Evolutionary conservation across 37 sponge, comb jelly and placozoan species (phyloP).

Genomic region (Chondrosia reniformis): DNA sequence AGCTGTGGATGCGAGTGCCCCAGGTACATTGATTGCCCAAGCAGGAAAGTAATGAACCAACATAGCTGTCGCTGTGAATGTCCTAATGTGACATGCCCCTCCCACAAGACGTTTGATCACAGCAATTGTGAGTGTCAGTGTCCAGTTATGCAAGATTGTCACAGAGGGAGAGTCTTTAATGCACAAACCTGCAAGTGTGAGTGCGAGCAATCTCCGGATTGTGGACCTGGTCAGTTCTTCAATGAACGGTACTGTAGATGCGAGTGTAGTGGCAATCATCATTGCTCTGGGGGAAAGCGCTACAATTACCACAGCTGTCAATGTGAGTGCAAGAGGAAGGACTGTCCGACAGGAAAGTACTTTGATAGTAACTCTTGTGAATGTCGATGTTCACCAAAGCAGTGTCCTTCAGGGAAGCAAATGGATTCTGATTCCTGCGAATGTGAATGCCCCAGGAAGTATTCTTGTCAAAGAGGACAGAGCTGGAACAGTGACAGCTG

Average conservation of each 20-base stretch:
- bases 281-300: background rate
- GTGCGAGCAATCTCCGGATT: background rate
- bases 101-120: background rate
- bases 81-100: background rate
- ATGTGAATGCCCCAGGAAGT: no score
- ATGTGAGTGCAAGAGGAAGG: background rate
- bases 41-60: conserved; percentile 9
- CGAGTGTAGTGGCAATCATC: background rate
- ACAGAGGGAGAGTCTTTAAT: background rate
- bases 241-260: background rate
- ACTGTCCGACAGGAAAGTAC: background rate
- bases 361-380: conserved; percentile 1
- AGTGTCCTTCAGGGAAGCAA: no score
- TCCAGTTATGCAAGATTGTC: background rate
- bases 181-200: background rate
- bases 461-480: no score
- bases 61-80: conserved; percentile 38
- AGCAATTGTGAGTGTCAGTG: conserved; percentile 3
- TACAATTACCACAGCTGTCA: background rate
- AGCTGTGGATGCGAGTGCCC: conserved; percentile 44
- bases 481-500: no score
- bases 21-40: background rate
- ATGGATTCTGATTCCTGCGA: no score
- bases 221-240: background rate
- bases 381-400: background rate